phyloP scores from a whole-genome alignment of 2,888 invertebrate species.

The Nesidiocoris tenuis region DNA sequence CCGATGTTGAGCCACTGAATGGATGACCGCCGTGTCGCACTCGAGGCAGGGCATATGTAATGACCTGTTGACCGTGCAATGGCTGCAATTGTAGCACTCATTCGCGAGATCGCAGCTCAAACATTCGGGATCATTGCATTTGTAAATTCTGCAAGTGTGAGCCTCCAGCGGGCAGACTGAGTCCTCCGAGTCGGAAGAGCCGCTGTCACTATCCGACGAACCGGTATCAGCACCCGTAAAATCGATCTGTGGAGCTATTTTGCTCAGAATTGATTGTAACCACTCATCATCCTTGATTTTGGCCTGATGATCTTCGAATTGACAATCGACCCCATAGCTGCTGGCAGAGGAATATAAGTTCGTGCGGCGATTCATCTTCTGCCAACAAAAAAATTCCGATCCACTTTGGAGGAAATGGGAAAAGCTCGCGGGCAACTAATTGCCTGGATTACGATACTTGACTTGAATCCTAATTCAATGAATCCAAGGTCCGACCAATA shows the following conservation, averaged over 20 bases:
- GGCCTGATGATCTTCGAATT: no score
- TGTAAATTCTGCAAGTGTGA: slow-evolving; percentile 23
- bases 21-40: slow-evolving; percentile 6
- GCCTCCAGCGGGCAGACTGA: slow-evolving; percentile 16
- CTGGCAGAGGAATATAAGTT: no score
- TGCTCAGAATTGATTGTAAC: slow-evolving; percentile 3
- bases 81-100: slow-evolving; percentile 24
- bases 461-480: no score
- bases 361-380: no score
- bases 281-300: not conserved
- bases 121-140: slow-evolving; percentile 30
- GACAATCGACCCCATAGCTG: no score
- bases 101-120: slow-evolving; percentile 19
- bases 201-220: not conserved
- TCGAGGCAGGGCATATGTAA: slow-evolving; percentile 20
- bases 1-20: not conserved
- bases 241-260: not conserved
- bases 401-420: no score
- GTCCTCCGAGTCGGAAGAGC: not conserved
- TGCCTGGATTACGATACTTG: no score
- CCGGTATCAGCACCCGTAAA: not conserved
- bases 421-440: no score
- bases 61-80: slow-evolving; percentile 16
- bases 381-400: no score
- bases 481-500: no score